Percentiles rank a stretch among this genome's conserved stretches.
These are phyloP conservation scores for Scomber japonicus DNA, from an alignment of 2,113 vertebrate genomes.

Conservation along the genomic window DNA sequence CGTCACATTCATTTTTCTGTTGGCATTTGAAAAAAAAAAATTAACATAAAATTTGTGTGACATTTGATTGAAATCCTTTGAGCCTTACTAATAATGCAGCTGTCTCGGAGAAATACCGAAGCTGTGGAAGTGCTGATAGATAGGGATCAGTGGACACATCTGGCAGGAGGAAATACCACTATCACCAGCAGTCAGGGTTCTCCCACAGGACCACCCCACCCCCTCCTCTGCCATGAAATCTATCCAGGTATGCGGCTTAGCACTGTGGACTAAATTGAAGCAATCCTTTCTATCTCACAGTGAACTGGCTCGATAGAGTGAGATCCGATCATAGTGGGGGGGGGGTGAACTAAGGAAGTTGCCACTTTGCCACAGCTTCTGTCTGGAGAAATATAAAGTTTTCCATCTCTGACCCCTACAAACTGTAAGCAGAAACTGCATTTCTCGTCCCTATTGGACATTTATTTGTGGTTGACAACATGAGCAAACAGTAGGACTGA, in stretches of 20 bases:
- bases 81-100: constrained; percentile 15
- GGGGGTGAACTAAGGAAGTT: not conserved
- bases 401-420: constrained; percentile 24
- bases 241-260: constrained; percentile 67
- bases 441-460: constrained; percentile 42
- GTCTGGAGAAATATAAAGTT: constrained; percentile 4
- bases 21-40: constrained; percentile 34
- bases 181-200: constrained; percentile 46
- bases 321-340: not conserved
- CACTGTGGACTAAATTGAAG: constrained; percentile 28
- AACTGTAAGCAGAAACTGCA: not conserved
- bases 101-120: not conserved
- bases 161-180: constrained; percentile 68
- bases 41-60: constrained; percentile 26
- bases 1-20: constrained; percentile 15
- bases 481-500: constrained; percentile 51
- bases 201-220: constrained; percentile 18
- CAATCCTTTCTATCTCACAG: constrained; percentile 5
- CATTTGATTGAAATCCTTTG: constrained; percentile 49
- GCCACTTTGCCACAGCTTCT: not conserved
- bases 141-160: constrained; percentile 79
- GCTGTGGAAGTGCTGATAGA: constrained; percentile 54
- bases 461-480: constrained; percentile 69
- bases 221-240: constrained; percentile 35
- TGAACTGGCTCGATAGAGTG: not conserved